Evolutionary conservation across 2,113 vertebrate species (phyloP), one percentile per base, ranked within the genome.

Genomic region (Hippopotamus amphibius): DNA sequence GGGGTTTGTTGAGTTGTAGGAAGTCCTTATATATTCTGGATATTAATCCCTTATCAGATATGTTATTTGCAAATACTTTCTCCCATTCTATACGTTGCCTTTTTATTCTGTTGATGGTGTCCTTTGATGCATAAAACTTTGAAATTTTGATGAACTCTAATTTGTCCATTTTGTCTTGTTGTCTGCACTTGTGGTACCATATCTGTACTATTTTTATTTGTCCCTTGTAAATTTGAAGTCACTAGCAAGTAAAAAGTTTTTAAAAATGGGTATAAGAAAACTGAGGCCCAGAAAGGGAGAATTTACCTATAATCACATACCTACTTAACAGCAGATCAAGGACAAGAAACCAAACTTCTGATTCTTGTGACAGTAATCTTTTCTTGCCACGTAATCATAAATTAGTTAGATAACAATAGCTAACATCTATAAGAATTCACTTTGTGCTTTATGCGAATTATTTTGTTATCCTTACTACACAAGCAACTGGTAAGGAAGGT

Each of bases 221-320:
- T 53, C 28, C 87, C 12, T 61, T 21, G 10, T 66, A 89, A 93
- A 72, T 89, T 6, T 85, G 46, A 95, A 97, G 63, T 86, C 65
- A 93, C 48, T 82, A 69, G 28, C 68, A 93, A 82, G 22, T 76
- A 66, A 69, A 76, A 88, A 77, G 30, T 93, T 79, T 22, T 65
- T 33, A 79, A 89, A 71, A 72, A 55, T 5, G 2, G 11, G 30
- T 79, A 50, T n/a, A 81, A 66, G 57, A 82, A 76, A 87, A 90
- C 41, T 76, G 33, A 80, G 22, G 11, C 37, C n/a, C 63, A 74
- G 61, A 57, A 90, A 91, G 77, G 48, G 37, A 63, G 86, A 74
- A 48, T 17, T 69, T 55, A 72, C 37, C 37, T 41, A 88, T 17
- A 83, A 55, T 88, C 15, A 65, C 15, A n/a, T 3, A 77, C 57